Percentiles rank a stretch among this genome's conserved stretches.
Conservation (phyloP, 23 tunicate species). For the Diplosoma virens region DNA sequence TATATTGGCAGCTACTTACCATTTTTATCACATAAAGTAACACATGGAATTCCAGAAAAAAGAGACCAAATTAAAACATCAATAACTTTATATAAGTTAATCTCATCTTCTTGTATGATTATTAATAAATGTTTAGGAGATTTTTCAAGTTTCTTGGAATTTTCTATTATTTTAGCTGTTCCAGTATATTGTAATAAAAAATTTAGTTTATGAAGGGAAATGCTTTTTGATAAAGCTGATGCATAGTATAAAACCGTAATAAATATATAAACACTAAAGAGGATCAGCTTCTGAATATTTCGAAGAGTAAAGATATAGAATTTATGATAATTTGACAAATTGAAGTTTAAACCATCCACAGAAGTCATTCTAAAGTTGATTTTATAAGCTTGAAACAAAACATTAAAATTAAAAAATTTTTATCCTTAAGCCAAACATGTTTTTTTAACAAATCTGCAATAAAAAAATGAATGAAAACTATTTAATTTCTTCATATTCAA, state of each 20-base stretch:
- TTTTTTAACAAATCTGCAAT: too few species aligned
- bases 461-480: too few species aligned
- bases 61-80: conserved; percentile 20
- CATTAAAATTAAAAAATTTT: too few species aligned
- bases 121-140: conserved; percentile 18
- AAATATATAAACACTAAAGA: neutral
- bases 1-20: conserved; percentile 11
- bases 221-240: neutral
- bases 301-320: neutral
- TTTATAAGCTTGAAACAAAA: too few species aligned
- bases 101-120: conserved; percentile 7
- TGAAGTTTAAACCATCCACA: too few species aligned
- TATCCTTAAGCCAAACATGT: too few species aligned
- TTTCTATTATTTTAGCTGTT: neutral
- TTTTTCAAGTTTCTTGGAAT: conserved; percentile 13
- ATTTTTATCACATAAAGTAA: conserved; percentile 8
- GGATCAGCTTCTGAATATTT: neutral
- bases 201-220: neutral
- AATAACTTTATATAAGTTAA: conserved; percentile 1
- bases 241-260: neutral
- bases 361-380: too few species aligned
- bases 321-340: neutral
- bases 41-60: conserved; percentile 24
- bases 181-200: neutral
- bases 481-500: too few species aligned